Evolutionary conservation across 2,113 vertebrate species (phyloP).

Genomic region (Scomber colias): DNA sequence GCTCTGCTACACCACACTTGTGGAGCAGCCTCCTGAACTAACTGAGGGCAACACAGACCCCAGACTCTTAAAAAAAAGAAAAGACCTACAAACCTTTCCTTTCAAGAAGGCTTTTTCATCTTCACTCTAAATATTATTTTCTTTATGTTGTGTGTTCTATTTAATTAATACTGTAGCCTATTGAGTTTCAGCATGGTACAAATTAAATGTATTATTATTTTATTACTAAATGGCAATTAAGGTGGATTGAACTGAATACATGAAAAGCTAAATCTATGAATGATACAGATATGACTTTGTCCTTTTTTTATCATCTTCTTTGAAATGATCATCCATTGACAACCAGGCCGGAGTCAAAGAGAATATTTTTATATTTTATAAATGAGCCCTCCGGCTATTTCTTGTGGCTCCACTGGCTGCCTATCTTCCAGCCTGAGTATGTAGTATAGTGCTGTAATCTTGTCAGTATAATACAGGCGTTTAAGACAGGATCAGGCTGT

Average conservation of each 20-base stretch:
- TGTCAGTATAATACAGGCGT: constrained; percentile 79
- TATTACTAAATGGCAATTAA: constrained; percentile 45
- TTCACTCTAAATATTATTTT: no score
- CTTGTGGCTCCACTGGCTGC: constrained; percentile 48
- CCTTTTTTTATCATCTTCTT: constrained; percentile 53
- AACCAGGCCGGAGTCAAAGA: constrained; percentile 64
- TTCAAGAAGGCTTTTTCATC: no score
- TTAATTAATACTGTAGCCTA: no score
- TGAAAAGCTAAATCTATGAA: constrained; percentile 50
- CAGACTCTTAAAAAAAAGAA: no score
- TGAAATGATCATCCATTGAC: constrained; percentile 65
- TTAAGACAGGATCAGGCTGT: constrained; percentile 79
- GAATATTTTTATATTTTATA: constrained; percentile 69
- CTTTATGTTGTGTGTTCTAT: no score
- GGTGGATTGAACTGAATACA: constrained; percentile 36
- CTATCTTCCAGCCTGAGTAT: constrained; percentile 44
- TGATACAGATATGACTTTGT: constrained; percentile 50
- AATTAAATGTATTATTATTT: no score
- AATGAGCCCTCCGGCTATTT: constrained; percentile 68
- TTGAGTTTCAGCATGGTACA: no score
- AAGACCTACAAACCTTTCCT: no score
- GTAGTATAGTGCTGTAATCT: constrained; percentile 71
- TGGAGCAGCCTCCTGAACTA: no score
- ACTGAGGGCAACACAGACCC: no score
- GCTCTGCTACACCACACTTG: no score